phyloP scores from a whole-genome alignment of 2,888 invertebrate species.

The Dyspetes luteomarginatus region DNA sequence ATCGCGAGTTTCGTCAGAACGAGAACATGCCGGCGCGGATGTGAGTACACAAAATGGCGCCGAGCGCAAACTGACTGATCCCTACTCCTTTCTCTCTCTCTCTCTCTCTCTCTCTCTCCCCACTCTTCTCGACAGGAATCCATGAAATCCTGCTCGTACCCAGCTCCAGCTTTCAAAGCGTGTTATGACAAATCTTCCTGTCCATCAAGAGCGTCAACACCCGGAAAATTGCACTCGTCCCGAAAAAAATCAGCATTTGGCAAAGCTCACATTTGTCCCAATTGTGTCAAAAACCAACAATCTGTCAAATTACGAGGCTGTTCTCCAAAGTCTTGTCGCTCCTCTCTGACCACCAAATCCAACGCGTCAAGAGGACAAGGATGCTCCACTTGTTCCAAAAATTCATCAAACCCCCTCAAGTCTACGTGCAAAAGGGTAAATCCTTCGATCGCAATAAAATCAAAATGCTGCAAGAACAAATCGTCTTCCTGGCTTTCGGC shows the following conservation, averaged over 20 bases:
- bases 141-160: neutral
- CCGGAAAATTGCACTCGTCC: neutral
- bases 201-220: constrained; percentile 3
- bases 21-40: constrained; percentile 1
- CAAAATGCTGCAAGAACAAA: constrained; percentile 35
- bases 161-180: neutral
- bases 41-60: neutral
- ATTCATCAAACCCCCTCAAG: constrained; percentile 8
- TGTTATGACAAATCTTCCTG: constrained; percentile 54
- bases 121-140: neutral
- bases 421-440: constrained; percentile 5
- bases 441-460: neutral
- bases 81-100: neutral
- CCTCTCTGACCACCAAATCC: constrained; percentile 22
- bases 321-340: constrained; percentile 36
- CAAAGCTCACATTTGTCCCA: neutral
- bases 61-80: neutral
- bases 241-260: constrained; percentile 1
- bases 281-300: neutral
- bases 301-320: neutral
- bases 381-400: constrained; percentile 28
- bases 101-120: neutral
- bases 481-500: neutral
- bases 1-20: neutral
- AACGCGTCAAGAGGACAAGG: constrained; percentile 11